Conservation (phyloP, 1,140 invertebrate species). For the Colletes gigas region DNA sequence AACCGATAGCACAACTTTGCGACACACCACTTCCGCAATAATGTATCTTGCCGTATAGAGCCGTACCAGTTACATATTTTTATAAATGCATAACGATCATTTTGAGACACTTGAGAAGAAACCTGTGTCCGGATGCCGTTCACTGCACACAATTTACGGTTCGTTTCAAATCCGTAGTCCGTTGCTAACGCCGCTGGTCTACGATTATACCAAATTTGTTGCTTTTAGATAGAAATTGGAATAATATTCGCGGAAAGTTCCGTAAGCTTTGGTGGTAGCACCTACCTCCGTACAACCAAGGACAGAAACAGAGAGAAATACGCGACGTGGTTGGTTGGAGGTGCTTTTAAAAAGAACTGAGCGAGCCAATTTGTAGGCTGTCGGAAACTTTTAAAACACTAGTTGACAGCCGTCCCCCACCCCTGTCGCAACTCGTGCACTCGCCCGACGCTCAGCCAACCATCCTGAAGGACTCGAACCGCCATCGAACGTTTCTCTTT, state of each 20-base stretch:
- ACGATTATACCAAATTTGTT: background rate
- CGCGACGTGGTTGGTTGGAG: conserved; percentile 77
- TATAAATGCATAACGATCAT: background rate
- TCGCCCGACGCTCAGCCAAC: conserved; percentile 62
- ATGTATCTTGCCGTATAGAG: background rate
- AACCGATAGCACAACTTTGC: background rate
- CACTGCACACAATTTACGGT: no score
- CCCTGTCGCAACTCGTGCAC: conserved; percentile 46
- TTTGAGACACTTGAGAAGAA: no score
- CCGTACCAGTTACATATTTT: no score
- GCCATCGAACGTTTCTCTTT: conserved; percentile 24
- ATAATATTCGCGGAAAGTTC: conserved; percentile 33
- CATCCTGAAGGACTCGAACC: conserved; percentile 71
- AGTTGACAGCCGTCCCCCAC: conserved; percentile 78
- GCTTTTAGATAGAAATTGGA: conserved; percentile 1
- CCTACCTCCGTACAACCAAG: conserved; percentile 18
- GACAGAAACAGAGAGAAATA: conserved; percentile 54
- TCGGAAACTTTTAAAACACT: conserved; percentile 82
- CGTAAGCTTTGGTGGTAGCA: conserved; percentile 42
- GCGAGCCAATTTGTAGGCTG: conserved; percentile 82
- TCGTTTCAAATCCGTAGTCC: background rate
- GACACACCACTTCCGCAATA: no score
- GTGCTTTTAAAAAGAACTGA: conserved; percentile 82
- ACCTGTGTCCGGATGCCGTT: no score
- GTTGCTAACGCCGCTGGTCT: background rate